These are phyloP conservation scores for Myrmecophaga tridactyla DNA, from an alignment of 2,113 vertebrate species.

Conservation along the genomic window DNA sequence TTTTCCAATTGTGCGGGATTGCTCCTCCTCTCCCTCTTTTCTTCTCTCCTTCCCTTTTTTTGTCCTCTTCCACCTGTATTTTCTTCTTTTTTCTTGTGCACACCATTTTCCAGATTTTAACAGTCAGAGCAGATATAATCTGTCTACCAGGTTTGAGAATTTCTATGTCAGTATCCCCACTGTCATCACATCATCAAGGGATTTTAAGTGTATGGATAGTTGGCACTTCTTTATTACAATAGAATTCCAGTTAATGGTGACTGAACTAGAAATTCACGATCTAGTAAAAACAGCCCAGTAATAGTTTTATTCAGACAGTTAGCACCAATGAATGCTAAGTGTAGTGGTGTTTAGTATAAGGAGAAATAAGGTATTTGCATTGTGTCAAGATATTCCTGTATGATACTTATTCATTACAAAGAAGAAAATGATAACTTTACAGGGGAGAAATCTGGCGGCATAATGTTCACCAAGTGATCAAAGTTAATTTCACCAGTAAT, in stretches of 20 bases:
- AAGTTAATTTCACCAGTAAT: not conserved
- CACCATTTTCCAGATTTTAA: not conserved
- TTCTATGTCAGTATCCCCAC: not conserved
- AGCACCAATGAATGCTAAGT: not conserved
- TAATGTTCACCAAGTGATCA: not conserved
- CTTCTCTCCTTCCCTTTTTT: not conserved
- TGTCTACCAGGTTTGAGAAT: not conserved
- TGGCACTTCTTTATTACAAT: not conserved
- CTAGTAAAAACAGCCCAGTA: not conserved
- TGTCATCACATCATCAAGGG: not conserved
- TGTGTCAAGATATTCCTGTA: not conserved
- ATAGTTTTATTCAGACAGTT: not conserved
- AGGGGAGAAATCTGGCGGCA: not conserved
- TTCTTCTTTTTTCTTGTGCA: not conserved
- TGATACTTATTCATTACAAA: not conserved
- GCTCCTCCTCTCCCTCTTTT: not conserved
- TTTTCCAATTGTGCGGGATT: accelerated
- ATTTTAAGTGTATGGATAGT: not conserved
- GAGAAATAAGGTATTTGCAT: not conserved
- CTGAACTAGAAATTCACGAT: not conserved
- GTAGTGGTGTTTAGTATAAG: not conserved
- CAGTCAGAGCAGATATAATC: not conserved
- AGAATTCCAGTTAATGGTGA: not conserved
- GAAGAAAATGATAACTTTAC: not conserved
- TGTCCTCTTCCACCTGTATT: not conserved